Conservation (phyloP, 2,888 invertebrate species). For the Oscheius sp. region DNA sequence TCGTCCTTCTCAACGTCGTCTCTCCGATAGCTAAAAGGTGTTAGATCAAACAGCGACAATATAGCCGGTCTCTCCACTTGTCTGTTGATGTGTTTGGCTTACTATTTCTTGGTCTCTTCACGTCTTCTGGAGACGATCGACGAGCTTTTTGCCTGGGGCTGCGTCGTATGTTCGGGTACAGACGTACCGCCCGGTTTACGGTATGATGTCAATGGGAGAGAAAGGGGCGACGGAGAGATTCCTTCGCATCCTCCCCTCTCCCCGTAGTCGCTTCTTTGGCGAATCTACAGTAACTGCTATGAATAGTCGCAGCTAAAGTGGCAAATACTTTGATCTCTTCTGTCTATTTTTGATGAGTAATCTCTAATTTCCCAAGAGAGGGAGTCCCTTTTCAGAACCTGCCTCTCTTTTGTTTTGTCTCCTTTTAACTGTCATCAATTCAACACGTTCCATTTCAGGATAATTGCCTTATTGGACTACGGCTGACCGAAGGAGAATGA, state of each 20-base stretch:
- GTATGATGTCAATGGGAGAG: conserved; percentile 15
- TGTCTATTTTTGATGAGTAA: not conserved
- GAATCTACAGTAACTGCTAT: conserved; percentile 29
- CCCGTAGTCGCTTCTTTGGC: conserved; percentile 21
- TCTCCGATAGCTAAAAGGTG: too few species aligned
- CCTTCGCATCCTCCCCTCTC: not conserved
- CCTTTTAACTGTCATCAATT: not conserved
- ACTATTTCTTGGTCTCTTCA: too few species aligned
- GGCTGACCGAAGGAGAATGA: conserved; percentile 11
- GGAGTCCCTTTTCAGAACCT: not conserved
- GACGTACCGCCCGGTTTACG: conserved; percentile 17
- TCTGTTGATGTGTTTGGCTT: too few species aligned
- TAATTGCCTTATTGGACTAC: too few species aligned
- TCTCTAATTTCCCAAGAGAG: not conserved
- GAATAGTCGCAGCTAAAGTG: not conserved
- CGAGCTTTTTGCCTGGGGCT: not conserved
- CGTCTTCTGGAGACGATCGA: not conserved
- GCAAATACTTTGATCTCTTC: not conserved
- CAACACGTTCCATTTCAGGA: not conserved
- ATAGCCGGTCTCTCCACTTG: too few species aligned
- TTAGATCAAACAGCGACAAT: too few species aligned
- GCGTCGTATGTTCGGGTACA: not conserved
- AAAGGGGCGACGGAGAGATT: too few species aligned
- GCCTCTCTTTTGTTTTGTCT: not conserved
- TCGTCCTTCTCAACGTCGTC: too few species aligned